A percentile compares a stretch with the other conserved stretches of the same genome.
Conservation (phyloP, 2,113 vertebrate genomes). For the Xiphophorus couchianus region DNA sequence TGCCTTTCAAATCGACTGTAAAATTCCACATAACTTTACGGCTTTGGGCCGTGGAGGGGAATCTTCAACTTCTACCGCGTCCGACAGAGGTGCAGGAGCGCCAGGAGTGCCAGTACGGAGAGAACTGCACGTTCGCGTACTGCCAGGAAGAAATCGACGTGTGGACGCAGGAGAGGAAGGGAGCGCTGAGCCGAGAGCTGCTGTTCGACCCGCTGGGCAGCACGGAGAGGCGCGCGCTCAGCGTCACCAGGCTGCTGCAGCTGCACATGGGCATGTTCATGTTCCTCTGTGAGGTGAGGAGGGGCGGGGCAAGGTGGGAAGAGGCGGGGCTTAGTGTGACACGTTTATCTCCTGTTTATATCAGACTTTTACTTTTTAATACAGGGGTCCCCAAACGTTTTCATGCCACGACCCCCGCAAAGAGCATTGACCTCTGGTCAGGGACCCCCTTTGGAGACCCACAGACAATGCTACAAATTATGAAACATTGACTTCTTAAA, state of each 20-base stretch:
- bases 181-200: conserved; percentile 94
- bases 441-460: too few relatives aligned
- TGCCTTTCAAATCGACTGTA: background rate
- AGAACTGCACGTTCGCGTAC: conserved; percentile 99
- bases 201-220: conserved; percentile 95
- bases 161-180: conserved; percentile 98
- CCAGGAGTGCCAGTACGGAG: conserved; percentile 98
- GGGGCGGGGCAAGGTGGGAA: too few relatives aligned
- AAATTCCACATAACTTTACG: too few relatives aligned
- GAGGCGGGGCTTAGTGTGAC: background rate
- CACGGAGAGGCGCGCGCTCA: conserved; percentile 90
- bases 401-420: too few relatives aligned
- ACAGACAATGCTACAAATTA: too few relatives aligned
- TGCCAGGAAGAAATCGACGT: conserved; percentile 99
- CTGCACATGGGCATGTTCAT: conserved; percentile 99
- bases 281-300: conserved; percentile 96
- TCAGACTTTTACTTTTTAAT: fast-evolving
- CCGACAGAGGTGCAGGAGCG: conserved; percentile 94
- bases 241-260: conserved; percentile 94
- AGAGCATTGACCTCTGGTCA: too few relatives aligned
- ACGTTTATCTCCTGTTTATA: background rate
- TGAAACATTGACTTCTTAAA: too few relatives aligned
- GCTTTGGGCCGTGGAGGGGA: background rate
- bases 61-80: background rate
- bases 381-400: too few relatives aligned